These are phyloP conservation scores for Cossypha niveicapilla DNA, from an alignment of 2,797 vertebrate species.

Conservation along the genomic window DNA sequence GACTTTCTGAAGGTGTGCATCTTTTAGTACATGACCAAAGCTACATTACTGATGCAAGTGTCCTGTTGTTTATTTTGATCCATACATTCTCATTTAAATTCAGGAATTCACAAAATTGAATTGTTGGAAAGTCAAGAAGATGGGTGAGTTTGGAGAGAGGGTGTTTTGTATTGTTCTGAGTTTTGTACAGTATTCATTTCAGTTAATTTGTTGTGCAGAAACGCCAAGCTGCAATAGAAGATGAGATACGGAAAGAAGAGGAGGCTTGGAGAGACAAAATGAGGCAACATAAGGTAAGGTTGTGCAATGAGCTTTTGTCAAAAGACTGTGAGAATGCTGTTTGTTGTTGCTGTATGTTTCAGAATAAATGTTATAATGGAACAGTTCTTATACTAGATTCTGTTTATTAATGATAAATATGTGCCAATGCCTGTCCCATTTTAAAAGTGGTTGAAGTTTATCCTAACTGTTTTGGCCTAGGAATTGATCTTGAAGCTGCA, in stretches of 20 bases:
- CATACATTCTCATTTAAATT: not conserved
- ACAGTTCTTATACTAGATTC: not conserved
- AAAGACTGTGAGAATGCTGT: not conserved
- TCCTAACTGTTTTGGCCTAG: constrained; percentile 68
- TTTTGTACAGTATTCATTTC: not conserved
- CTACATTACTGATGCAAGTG: not conserved
- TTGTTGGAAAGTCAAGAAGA: not conserved
- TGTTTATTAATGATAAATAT: not conserved
- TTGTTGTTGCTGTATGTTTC: not conserved
- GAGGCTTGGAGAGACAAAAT: constrained; percentile 77
- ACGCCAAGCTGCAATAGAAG: constrained; percentile 69
- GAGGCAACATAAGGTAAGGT: constrained; percentile 78
- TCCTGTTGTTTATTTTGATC: not conserved
- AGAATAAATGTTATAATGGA: not conserved
- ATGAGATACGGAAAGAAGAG: constrained; percentile 69
- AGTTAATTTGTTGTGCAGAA: constrained; percentile 69
- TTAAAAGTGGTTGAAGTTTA: not conserved
- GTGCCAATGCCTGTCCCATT: not conserved
- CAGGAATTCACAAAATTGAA: not conserved
- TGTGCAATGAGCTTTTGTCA: not conserved
- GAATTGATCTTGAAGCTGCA: constrained; percentile 78
- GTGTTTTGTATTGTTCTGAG: not conserved
- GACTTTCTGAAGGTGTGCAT: not conserved
- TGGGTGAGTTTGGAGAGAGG: not conserved
- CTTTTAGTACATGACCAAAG: not conserved